Evolutionary conservation across 1,140 invertebrate genomes (phyloP).

Genomic region (Trichonephila clavipes): DNA sequence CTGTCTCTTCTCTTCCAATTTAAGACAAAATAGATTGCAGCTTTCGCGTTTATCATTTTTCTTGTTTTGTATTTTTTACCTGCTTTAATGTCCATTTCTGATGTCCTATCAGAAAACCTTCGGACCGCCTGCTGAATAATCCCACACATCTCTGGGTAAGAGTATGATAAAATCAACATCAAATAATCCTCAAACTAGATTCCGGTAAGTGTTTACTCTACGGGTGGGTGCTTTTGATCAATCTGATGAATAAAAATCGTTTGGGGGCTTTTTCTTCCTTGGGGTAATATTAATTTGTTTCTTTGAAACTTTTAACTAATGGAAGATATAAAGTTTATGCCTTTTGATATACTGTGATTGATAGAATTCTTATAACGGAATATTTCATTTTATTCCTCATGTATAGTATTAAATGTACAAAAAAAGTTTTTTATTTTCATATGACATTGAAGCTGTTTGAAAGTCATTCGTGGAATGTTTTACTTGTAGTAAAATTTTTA

Average conservation of each 20-base stretch:
- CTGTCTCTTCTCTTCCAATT: not conserved
- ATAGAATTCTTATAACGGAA: not conserved
- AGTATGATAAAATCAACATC: not conserved
- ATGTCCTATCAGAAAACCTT: slow-evolving; percentile 23
- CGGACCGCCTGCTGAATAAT: slow-evolving; percentile 32
- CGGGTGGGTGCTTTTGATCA: slow-evolving; percentile 30
- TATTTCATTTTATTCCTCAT: too few species aligned
- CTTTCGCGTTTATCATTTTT: not conserved
- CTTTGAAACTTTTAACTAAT: not conserved
- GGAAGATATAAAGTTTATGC: not conserved
- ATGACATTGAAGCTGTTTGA: too few species aligned
- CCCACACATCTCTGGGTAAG: not conserved
- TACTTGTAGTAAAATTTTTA: too few species aligned
- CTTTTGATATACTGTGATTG: not conserved
- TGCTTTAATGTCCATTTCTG: not conserved
- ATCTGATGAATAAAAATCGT: slow-evolving; percentile 28
- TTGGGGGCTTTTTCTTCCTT: not conserved
- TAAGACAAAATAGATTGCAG: slow-evolving; percentile 11
- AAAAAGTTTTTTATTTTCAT: too few species aligned
- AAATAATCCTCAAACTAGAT: slow-evolving; percentile 41
- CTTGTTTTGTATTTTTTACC: not conserved
- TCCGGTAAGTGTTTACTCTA: slow-evolving; percentile 43
- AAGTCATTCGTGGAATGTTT: too few species aligned
- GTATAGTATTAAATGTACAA: too few species aligned
- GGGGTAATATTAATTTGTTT: not conserved